phyloP scores from a whole-genome alignment of 1,140 invertebrate species.

The Procambarus clarkii region DNA sequence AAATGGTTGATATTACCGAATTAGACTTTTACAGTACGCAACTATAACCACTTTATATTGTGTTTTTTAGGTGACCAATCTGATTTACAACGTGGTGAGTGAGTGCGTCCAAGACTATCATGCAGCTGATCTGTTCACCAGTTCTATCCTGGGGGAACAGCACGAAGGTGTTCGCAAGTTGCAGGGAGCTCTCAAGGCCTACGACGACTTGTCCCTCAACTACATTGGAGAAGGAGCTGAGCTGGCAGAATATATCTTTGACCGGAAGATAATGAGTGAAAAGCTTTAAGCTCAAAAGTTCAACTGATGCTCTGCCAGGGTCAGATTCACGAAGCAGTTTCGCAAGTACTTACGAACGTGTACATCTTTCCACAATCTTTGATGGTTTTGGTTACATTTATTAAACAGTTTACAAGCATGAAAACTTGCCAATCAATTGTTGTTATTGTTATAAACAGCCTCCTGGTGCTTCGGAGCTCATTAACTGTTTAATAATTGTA shows the following conservation, averaged over 20 bases:
- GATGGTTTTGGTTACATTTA: no score
- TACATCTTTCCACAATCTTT: no score
- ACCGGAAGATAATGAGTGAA: slow-evolving; percentile 40
- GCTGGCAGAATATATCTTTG: slow-evolving; percentile 51
- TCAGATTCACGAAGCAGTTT: no score
- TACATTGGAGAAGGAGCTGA: background rate
- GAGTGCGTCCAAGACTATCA: slow-evolving; percentile 60
- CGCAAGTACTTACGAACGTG: no score
- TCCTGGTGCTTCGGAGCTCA: no score
- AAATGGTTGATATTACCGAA: no score
- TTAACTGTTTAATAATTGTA: no score
- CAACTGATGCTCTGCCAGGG: no score
- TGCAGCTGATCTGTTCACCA: slow-evolving; percentile 69
- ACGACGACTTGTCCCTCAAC: background rate
- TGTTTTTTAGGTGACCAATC: slow-evolving; percentile 50
- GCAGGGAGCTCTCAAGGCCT: slow-evolving; percentile 45
- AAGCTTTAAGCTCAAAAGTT: background rate
- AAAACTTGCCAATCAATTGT: no score
- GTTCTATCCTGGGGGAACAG: slow-evolving; percentile 69
- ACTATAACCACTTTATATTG: background rate
- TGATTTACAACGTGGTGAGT: slow-evolving; percentile 52
- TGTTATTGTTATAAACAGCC: no score
- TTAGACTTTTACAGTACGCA: no score
- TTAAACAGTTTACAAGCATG: no score
- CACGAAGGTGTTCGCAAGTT: slow-evolving; percentile 65